Evolutionary conservation across 2,888 invertebrate species (phyloP).

Genomic region (Hemistola chrysoprasaria): DNA sequence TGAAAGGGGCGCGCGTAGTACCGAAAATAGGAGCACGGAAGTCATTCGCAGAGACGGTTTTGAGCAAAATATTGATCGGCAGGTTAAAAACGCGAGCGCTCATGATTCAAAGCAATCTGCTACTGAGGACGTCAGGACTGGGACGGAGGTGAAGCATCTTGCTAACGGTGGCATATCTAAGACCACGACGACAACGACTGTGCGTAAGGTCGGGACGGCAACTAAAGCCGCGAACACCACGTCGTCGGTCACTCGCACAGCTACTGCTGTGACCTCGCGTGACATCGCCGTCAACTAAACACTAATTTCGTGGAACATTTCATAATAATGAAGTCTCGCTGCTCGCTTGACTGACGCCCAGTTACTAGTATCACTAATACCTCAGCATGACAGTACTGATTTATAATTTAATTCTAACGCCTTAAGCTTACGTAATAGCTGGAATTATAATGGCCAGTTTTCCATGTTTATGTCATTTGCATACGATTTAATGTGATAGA

Average conservation of each 20-base stretch:
- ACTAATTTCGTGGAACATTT: conserved; percentile 5
- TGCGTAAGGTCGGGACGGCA: conserved; percentile 63
- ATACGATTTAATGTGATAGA: background rate
- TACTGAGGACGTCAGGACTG: conserved; percentile 62
- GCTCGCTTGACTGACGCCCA: conserved; percentile 16
- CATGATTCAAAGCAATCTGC: conserved; percentile 59
- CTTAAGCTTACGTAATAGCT: background rate
- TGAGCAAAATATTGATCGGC: conserved; percentile 57
- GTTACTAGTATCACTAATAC: conserved; percentile 15
- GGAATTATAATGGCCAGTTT: background rate
- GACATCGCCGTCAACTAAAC: conserved; percentile 71
- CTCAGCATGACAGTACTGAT: conserved; percentile 10
- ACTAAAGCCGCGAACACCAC: conserved; percentile 63
- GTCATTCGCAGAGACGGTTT: conserved; percentile 59
- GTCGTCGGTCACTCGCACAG: conserved; percentile 58
- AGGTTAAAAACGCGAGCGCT: conserved; percentile 54
- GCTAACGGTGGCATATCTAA: conserved; percentile 65
- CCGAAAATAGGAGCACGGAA: conserved; percentile 51
- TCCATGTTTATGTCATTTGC: conserved; percentile 4
- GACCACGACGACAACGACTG: conserved; percentile 70
- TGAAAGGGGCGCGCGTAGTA: conserved; percentile 50
- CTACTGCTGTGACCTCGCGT: conserved; percentile 66
- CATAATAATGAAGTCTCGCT: background rate
- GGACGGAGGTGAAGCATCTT: conserved; percentile 64
- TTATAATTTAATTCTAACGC: background rate